phyloP scores from a whole-genome alignment of 2,797 vertebrate genomes.

The Atherinosoma microstoma region DNA sequence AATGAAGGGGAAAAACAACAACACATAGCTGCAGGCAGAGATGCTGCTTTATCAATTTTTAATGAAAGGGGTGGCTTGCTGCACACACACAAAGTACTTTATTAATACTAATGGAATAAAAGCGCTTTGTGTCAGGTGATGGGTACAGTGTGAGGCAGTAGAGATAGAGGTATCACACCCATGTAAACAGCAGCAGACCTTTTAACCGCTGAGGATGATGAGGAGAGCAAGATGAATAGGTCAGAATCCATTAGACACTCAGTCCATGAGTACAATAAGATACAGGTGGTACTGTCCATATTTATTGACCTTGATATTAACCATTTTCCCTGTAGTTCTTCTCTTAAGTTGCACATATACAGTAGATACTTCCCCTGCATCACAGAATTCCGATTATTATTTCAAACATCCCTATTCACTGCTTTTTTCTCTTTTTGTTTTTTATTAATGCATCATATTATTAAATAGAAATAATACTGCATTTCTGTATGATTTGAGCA shows the following conservation, averaged over 20 bases:
- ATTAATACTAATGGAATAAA: constrained; percentile 81
- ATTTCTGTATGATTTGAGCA: not conserved
- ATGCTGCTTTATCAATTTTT: constrained; percentile 77
- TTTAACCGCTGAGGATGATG: constrained; percentile 59
- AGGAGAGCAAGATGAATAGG: constrained; percentile 39
- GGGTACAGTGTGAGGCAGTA: constrained; percentile 58
- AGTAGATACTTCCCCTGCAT: not conserved
- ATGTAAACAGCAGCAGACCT: constrained; percentile 75
- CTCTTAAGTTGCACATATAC: not conserved
- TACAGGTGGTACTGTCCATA: constrained; percentile 2
- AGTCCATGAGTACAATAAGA: constrained; percentile 12
- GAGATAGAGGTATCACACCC: constrained; percentile 74
- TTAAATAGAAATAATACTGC: not conserved
- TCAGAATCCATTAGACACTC: constrained; percentile 34
- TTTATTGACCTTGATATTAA: constrained; percentile 14
- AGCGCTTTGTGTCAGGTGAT: constrained; percentile 72
- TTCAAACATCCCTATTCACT: not conserved
- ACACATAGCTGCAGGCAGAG: constrained; percentile 68
- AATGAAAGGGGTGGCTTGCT: constrained; percentile 66
- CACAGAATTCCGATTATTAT: constrained; percentile 2
- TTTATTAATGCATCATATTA: not conserved
- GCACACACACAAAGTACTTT: constrained; percentile 40
- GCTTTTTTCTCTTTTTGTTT: not conserved
- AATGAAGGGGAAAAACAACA: constrained; percentile 80
- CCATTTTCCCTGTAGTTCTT: not conserved